phyloP scores from a whole-genome alignment of 1,140 invertebrate species.

The Pogonus chalceus region DNA sequence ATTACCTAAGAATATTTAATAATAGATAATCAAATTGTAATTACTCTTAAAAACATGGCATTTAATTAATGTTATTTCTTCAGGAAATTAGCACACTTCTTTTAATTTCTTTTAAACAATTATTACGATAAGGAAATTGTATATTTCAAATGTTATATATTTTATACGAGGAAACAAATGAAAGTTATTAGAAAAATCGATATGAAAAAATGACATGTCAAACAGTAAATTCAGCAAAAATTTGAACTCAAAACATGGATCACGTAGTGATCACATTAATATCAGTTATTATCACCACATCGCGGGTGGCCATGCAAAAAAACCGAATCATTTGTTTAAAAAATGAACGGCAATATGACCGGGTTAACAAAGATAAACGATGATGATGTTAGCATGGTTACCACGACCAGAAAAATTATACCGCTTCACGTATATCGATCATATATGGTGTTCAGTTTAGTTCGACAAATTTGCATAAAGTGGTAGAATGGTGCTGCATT shows the following conservation, averaged over 20 bases:
- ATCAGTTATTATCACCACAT: not conserved
- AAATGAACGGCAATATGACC: not conserved
- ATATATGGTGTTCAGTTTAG: not conserved
- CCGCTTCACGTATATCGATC: not conserved
- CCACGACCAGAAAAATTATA: not conserved
- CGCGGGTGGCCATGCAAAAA: not conserved
- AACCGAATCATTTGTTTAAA: not conserved
- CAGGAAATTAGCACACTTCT: too few species aligned
- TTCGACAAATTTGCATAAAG: not conserved
- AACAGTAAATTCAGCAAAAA: too few species aligned
- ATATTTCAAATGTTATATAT: too few species aligned
- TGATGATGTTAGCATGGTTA: not conserved
- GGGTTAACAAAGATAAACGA: not conserved
- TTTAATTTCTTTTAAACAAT: too few species aligned
- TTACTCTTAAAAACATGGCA: too few species aligned
- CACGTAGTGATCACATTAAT: not conserved
- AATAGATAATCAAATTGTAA: too few species aligned
- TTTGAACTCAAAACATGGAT: not conserved
- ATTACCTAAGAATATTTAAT: too few species aligned
- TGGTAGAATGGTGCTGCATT: not conserved
- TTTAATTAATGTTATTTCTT: too few species aligned
- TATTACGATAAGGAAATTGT: too few species aligned
- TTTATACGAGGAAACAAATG: too few species aligned
- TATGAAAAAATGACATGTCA: too few species aligned
- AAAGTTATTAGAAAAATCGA: too few species aligned